Conservation (phyloP, 2,797 vertebrate species). For the Glyptemys insculpta region DNA sequence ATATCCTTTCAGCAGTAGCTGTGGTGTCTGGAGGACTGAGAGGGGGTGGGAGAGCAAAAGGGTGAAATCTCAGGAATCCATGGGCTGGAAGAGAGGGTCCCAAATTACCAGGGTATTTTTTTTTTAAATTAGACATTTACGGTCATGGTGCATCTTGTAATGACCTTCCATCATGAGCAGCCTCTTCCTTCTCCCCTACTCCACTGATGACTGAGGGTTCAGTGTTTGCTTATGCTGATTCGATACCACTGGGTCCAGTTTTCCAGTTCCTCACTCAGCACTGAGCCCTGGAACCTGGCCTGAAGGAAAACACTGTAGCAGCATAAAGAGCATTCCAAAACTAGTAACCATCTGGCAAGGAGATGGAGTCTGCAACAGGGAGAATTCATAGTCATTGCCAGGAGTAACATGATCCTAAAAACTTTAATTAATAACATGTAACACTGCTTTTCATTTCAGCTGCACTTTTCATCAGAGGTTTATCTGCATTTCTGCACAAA, state of each 20-base stretch:
- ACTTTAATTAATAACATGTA: neutral
- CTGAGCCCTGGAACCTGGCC: neutral
- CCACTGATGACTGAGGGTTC: neutral
- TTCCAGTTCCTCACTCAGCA: neutral
- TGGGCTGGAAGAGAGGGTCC: too few relatives aligned
- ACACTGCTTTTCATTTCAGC: neutral
- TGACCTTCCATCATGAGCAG: neutral
- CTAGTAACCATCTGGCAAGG: neutral
- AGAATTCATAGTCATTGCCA: neutral
- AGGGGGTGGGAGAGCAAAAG: neutral
- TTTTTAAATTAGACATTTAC: neutral
- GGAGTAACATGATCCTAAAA: neutral
- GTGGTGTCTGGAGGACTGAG: neutral
- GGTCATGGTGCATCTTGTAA: neutral
- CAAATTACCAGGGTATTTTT: neutral
- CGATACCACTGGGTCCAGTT: neutral
- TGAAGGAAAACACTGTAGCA: neutral
- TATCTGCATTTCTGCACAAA: neutral
- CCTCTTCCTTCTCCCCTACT: neutral
- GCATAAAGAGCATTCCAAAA: neutral
- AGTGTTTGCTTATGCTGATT: neutral
- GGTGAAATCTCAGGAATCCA: neutral
- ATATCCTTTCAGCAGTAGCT: neutral
- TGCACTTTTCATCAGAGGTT: neutral
- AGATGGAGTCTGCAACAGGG: neutral